Evolutionary conservation across 2,888 invertebrate genomes (phyloP).

Genomic region (Parthenolecanium corni): DNA sequence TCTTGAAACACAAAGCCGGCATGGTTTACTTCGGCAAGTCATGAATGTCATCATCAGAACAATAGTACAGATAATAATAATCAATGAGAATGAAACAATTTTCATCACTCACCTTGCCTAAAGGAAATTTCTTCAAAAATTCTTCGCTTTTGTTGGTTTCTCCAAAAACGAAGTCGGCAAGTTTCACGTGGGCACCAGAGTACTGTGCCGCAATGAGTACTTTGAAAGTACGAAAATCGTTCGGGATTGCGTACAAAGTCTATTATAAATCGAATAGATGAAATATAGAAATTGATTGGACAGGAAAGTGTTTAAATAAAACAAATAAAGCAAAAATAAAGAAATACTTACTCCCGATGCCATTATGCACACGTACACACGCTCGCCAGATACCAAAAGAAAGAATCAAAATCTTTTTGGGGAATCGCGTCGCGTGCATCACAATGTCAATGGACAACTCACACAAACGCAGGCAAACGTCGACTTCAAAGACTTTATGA

Average conservation of each 20-base stretch:
- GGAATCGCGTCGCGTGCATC: too few species aligned
- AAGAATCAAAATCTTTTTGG: too few species aligned
- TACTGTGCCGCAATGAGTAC: constrained; percentile 94
- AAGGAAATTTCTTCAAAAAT: constrained; percentile 90
- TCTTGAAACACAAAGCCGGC: constrained; percentile 26
- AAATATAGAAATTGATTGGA: not conserved
- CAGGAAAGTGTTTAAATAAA: not conserved
- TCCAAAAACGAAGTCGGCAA: constrained; percentile 81
- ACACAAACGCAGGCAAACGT: too few species aligned
- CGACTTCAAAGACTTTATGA: too few species aligned
- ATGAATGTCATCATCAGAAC: constrained; percentile 19
- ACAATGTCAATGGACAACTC: too few species aligned
- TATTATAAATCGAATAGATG: constrained; percentile 42
- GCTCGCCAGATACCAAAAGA: too few species aligned
- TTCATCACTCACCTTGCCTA: constrained; percentile 69
- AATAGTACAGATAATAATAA: not conserved
- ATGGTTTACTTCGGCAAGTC: constrained; percentile 10
- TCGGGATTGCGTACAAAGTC: constrained; percentile 96
- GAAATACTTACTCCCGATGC: constrained; percentile 19
- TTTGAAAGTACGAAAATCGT: constrained; percentile 97
- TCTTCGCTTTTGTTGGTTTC: constrained; percentile 73
- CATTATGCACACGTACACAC: constrained; percentile 12
- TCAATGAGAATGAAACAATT: not conserved
- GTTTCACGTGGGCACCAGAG: constrained; percentile 75
- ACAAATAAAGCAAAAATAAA: not conserved